phyloP scores from a whole-genome alignment of 1,140 invertebrate genomes.

The Psix sp. region DNA sequence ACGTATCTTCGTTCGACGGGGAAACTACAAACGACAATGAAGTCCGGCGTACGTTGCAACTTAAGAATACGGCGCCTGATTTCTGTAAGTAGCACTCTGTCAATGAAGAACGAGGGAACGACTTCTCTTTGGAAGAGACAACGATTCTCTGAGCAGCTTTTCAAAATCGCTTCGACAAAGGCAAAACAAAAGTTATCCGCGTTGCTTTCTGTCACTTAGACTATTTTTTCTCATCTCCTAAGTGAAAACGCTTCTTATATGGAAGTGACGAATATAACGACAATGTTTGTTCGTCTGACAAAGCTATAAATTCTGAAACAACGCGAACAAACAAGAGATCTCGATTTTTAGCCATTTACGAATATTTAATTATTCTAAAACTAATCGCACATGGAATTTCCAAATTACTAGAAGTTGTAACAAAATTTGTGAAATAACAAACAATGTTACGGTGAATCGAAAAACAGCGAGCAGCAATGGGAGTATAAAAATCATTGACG shows the following conservation, averaged over 20 bases:
- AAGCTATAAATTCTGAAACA: slow-evolving; percentile 7
- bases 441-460: no score
- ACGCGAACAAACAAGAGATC: slow-evolving; percentile 13
- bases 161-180: slow-evolving; percentile 57
- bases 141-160: slow-evolving; percentile 56
- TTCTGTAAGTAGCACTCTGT: slow-evolving; percentile 65
- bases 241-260: slow-evolving; percentile 60
- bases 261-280: slow-evolving; percentile 53
- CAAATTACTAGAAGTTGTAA: no score
- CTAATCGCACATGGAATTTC: no score
- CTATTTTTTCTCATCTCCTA: slow-evolving; percentile 63
- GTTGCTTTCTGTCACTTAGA: slow-evolving; percentile 62
- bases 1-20: slow-evolving; percentile 17
- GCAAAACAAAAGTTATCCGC: slow-evolving; percentile 55
- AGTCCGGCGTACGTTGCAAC: slow-evolving; percentile 51
- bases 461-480: no score
- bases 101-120: slow-evolving; percentile 58
- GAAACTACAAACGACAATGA: slow-evolving; percentile 22
- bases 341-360: no score
- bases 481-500: no score
- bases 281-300: slow-evolving; percentile 46
- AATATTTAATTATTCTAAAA: no score
- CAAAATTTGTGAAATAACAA: no score
- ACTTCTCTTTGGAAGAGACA: slow-evolving; percentile 57
- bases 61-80: slow-evolving; percentile 54